Evolutionary conservation across 2,113 vertebrate genomes (phyloP), one percentile per base, ranked within the genome.

Genomic region (Syrmaticus mikado): DNA sequence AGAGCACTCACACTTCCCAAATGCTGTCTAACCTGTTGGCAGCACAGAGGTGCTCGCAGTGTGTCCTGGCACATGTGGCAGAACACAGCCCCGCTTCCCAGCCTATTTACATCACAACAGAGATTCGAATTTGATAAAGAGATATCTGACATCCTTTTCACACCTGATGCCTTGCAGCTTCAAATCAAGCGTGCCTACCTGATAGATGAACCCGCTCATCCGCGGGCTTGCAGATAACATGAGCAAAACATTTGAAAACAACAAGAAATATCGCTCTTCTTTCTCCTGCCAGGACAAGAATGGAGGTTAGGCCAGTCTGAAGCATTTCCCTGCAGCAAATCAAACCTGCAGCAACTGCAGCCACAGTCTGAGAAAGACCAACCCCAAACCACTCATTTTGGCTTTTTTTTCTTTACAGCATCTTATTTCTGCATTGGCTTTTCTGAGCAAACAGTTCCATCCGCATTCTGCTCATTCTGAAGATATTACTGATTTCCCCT

Each of bases 181-280:
- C 60, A 88, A 68, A 57, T 58, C 45, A 82, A 92, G 82, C 52
- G 16, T 70, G 81, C 93, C 97, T 97, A 99, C 99, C 98, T 99
- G 99, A 97, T 99, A 99, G 93, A 99, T 99, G 86, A 99, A 99
- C 89, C 99, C 99, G 92, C 99, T 99, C 99, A 99, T 99, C 68
- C 99, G 98, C 76, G 99, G 98, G 96, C 99, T 99, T 85, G 99
- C 98, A 40, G 99, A 99, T 38, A 99, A 97, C 98, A 99, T 98
- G 81, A 99, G 97, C 82, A 99, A 89, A 93, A 98, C 82, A 11
- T 96, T 98, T 32, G 99, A 98, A 96, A 99, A 99, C 87, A 99
- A 96, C 98, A 99, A 98, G 78, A 99, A 97, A 96, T 99, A 99
- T 2, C 99, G 97, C 93, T 99, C 99, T 41, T 99, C 99, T 97